Conservation (phyloP, 2,113 vertebrate genomes). For the Oreochromis spilurus region DNA sequence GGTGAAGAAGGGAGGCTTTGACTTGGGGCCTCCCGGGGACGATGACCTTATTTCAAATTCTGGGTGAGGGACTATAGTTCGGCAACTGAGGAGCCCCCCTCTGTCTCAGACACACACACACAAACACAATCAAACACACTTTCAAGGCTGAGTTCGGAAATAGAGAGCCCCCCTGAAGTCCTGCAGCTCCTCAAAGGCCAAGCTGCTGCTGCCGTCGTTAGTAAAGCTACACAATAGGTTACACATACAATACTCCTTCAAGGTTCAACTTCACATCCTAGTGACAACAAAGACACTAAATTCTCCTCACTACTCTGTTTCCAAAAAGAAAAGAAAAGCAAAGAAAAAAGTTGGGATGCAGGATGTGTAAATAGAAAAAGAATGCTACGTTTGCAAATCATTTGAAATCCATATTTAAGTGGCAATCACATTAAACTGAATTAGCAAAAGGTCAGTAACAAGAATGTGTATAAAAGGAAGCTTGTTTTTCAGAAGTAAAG, state of each 20-base stretch:
- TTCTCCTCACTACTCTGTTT: neutral
- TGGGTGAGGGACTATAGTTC: constrained; percentile 68
- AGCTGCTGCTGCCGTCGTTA: constrained; percentile 27
- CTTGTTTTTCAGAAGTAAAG: neutral
- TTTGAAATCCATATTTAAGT: neutral
- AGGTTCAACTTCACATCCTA: neutral
- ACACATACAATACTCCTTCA: constrained; percentile 14
- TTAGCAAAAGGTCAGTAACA: neutral
- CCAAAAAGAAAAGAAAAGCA: neutral
- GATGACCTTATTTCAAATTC: constrained; percentile 85
- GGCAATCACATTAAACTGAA: neutral
- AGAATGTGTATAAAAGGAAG: neutral
- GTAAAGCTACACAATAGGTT: constrained; percentile 32
- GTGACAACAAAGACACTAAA: neutral
- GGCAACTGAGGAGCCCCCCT: constrained; percentile 58
- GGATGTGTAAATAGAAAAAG: neutral
- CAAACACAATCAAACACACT: constrained; percentile 20
- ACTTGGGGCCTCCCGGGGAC: constrained; percentile 74
- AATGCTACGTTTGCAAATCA: neutral
- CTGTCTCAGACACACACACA: constrained; percentile 22
- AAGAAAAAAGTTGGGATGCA: neutral
- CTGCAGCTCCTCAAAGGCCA: constrained; percentile 67
- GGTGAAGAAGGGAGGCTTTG: constrained; percentile 73
- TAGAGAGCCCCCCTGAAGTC: constrained; percentile 51
- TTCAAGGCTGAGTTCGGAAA: constrained; percentile 47